A percentile compares a stretch with the other conserved stretches of the same genome.
Evolutionary conservation across 2,888 invertebrate species (phyloP).

Genomic region (Microctonus hyperodae): DNA sequence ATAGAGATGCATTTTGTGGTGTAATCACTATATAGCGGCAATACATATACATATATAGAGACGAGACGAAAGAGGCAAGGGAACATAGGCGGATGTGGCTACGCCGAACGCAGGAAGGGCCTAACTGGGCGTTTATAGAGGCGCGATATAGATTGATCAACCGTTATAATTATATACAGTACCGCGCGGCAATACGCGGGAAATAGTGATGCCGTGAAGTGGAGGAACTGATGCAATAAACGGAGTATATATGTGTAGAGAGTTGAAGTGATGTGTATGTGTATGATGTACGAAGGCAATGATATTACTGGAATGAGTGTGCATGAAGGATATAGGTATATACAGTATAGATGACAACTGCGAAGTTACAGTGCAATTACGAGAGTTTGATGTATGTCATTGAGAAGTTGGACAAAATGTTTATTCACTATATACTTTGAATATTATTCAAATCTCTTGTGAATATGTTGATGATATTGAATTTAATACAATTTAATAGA

Average conservation of each 20-base stretch:
- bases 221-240: background rate
- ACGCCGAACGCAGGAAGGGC: slow-evolving; percentile 30
- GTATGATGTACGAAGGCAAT: background rate
- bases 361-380: background rate
- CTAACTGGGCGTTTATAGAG: slow-evolving; percentile 29
- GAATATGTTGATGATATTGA: no score
- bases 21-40: slow-evolving; percentile 1
- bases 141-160: slow-evolving; percentile 28
- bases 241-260: background rate
- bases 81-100: slow-evolving; percentile 26
- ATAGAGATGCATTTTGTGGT: background rate
- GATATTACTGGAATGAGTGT: background rate
- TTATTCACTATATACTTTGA: no score
- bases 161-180: slow-evolving; percentile 27
- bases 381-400: background rate
- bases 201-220: slow-evolving; percentile 15
- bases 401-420: background rate
- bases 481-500: no score
- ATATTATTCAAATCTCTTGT: no score
- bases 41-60: no score
- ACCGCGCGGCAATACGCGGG: slow-evolving; percentile 4
- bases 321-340: background rate
- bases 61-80: slow-evolving; percentile 14
- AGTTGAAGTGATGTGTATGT: background rate
- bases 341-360: background rate